A percentile compares a stretch with the other conserved stretches of the same genome.
phyloP scores from a whole-genome alignment of 2,797 vertebrate species.

The Eulemur rubriventer region DNA sequence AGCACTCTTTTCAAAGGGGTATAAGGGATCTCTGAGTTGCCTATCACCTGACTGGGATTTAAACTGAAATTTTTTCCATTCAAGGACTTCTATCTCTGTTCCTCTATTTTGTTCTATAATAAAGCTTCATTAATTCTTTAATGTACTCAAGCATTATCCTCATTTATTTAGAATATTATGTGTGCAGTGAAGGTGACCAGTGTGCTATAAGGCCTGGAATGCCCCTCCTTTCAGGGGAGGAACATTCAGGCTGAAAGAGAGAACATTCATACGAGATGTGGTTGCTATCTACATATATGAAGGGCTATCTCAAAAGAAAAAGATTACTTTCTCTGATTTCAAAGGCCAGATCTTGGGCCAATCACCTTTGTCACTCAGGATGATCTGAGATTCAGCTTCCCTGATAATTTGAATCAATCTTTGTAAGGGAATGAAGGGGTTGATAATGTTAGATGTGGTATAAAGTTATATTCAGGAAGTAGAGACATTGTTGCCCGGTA shows the following conservation, averaged over 20 bases:
- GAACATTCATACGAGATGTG: not conserved
- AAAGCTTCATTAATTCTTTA: slow-evolving; percentile 75
- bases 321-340: slow-evolving; percentile 12
- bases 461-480: not conserved
- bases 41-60: slow-evolving; percentile 14
- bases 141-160: slow-evolving; percentile 54
- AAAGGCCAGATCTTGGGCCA: not conserved
- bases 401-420: not conserved
- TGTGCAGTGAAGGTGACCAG: not conserved
- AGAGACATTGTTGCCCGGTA: not conserved
- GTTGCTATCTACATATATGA: not conserved
- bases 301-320: not conserved
- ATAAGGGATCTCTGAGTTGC: not conserved
- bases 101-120: slow-evolving; percentile 78
- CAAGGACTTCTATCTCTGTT: slow-evolving; percentile 66
- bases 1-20: not conserved
- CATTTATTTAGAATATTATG: slow-evolving; percentile 38
- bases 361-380: not conserved
- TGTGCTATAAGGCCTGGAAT: not conserved
- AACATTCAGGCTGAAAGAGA: not conserved
- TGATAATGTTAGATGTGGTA: not conserved
- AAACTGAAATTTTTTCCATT: slow-evolving; percentile 68
- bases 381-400: not conserved
- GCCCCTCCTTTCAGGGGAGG: not conserved
- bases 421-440: not conserved